Conservation (phyloP, 1,140 invertebrate genomes). For the Solenopsis fugax region DNA sequence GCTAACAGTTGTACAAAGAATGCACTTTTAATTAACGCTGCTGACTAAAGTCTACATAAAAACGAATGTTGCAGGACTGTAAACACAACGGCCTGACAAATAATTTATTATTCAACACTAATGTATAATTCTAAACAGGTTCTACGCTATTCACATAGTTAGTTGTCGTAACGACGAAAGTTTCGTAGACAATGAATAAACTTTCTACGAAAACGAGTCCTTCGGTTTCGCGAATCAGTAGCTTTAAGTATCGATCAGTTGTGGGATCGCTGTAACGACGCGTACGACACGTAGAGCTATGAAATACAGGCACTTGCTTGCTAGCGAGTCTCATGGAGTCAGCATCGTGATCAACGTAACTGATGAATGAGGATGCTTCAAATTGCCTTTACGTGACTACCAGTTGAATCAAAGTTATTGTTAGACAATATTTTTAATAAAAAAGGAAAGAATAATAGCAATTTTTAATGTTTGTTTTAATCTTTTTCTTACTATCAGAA, state of each 20-base stretch:
- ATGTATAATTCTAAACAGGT: slow-evolving; percentile 19
- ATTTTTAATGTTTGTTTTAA: not conserved
- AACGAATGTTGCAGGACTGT: not conserved
- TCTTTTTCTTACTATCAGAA: not conserved
- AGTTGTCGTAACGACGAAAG: slow-evolving; percentile 59
- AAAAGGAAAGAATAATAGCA: not conserved
- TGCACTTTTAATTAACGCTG: slow-evolving; percentile 43
- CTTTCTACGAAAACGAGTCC: slow-evolving; percentile 24
- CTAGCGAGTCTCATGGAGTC: not conserved
- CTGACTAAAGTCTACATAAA: not conserved
- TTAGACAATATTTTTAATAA: not conserved
- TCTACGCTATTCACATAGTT: not conserved
- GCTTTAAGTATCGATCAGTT: slow-evolving; percentile 47
- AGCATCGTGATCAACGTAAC: slow-evolving; percentile 42
- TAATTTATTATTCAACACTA: slow-evolving; percentile 1
- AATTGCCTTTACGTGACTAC: slow-evolving; percentile 28
- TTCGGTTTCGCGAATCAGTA: not conserved
- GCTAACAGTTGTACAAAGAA: slow-evolving; percentile 12
- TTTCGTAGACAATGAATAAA: slow-evolving; percentile 27
- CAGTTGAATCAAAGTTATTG: not conserved
- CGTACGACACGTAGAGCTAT: slow-evolving; percentile 14
- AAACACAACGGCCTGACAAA: slow-evolving; percentile 23
- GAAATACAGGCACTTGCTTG: slow-evolving; percentile 27
- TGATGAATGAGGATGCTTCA: slow-evolving; percentile 8
- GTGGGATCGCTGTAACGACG: not conserved